phyloP scores from a whole-genome alignment of 2,113 vertebrate species.

The Pungitius pungitius region DNA sequence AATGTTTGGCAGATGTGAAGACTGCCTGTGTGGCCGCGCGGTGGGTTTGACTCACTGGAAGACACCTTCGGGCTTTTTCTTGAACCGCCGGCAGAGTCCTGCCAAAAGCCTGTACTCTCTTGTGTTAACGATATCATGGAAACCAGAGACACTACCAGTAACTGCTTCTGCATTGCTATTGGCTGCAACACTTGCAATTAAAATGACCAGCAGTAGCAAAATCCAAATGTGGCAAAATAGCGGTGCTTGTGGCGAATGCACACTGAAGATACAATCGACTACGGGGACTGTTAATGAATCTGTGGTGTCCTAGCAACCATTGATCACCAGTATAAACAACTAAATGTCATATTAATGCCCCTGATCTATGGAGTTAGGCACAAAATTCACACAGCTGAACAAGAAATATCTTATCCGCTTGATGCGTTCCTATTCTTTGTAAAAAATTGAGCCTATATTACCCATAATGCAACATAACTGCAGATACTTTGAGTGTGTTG shows the following conservation, averaged over 20 bases:
- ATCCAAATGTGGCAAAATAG: slow-evolving; percentile 11
- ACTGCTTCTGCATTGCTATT: slow-evolving; percentile 12
- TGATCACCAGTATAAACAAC: not conserved
- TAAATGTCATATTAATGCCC: not conserved
- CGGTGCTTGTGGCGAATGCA: not conserved
- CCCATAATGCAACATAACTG: not conserved
- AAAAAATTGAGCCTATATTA: not conserved
- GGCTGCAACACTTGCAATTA: slow-evolving; percentile 17
- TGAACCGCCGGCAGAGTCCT: slow-evolving; percentile 19
- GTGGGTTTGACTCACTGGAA: slow-evolving; percentile 42
- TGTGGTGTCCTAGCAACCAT: not conserved
- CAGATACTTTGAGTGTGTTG: not conserved
- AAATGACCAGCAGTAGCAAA: slow-evolving; percentile 13
- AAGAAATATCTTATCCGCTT: not conserved
- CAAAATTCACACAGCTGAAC: not conserved
- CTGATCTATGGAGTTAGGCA: not conserved
- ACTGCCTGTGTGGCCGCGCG: slow-evolving; percentile 47
- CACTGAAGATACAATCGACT: not conserved
- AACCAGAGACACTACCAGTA: slow-evolving; percentile 20
- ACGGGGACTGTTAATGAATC: not conserved
- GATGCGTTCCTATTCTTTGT: not conserved
- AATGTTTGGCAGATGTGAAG: slow-evolving; percentile 33
- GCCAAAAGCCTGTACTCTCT: slow-evolving; percentile 23
- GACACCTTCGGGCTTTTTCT: slow-evolving; percentile 36
- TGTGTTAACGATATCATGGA: slow-evolving; percentile 49